phyloP scores from a whole-genome alignment of 2,888 invertebrate genomes.

The Allygus modestus region DNA sequence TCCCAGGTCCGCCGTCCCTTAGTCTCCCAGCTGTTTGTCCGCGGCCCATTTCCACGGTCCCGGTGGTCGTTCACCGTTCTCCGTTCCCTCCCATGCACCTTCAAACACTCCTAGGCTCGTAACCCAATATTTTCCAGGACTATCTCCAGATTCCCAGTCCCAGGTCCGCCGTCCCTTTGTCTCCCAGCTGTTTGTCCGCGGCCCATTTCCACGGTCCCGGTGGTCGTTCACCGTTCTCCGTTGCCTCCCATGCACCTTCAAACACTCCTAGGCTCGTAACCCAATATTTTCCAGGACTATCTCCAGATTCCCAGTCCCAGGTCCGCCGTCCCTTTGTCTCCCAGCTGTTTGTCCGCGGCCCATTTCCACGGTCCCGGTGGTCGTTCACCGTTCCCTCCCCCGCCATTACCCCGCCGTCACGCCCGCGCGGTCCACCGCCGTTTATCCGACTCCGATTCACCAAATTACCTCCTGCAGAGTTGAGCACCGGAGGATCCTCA shows the following conservation, averaged over 20 bases:
- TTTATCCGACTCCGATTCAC: background rate
- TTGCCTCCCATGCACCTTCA: no score
- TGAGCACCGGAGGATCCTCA: no score
- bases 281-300: background rate
- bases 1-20: background rate
- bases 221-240: no score
- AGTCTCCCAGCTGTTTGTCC: background rate
- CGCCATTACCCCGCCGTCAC: slow-evolving; percentile 8
- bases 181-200: slow-evolving; percentile 1
- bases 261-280: no score
- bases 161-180: slow-evolving; percentile 22
- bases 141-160: background rate
- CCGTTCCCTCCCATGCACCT: no score
- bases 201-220: slow-evolving; percentile 29
- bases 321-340: background rate
- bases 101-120: no score
- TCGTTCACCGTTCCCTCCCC: slow-evolving; percentile 14
- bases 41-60: slow-evolving; percentile 24
- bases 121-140: background rate
- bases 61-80: no score
- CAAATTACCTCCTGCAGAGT: background rate
- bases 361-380: slow-evolving; percentile 33
- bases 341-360: background rate
- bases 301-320: background rate
- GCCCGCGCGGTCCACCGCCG: background rate